Conservation (phyloP, 2,797 vertebrate species). For the Enteromius viviparus region DNA sequence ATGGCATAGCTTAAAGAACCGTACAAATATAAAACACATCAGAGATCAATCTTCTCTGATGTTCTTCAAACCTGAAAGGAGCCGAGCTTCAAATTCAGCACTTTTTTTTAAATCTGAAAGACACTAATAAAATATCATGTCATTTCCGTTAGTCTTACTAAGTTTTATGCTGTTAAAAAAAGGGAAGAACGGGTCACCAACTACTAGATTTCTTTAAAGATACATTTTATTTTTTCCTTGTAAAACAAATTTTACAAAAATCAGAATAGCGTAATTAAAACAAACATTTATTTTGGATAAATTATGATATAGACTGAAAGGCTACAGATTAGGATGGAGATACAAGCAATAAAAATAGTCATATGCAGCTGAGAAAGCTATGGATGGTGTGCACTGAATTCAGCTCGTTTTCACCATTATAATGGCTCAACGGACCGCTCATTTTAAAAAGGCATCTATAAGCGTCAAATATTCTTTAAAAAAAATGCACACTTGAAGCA, state of each 20-base stretch:
- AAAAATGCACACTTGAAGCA: constrained; percentile 58
- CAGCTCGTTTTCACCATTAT: constrained; percentile 32
- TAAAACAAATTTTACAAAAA: constrained; percentile 87
- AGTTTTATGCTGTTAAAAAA: background rate
- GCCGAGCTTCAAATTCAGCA: background rate
- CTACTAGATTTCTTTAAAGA: constrained; percentile 79
- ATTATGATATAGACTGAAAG: constrained; percentile 62
- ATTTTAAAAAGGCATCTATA: constrained; percentile 62
- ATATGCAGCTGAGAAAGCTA: constrained; percentile 55
- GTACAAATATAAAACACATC: background rate
- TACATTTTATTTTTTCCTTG: constrained; percentile 87
- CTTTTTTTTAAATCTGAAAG: constrained; percentile 1
- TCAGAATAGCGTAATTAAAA: constrained; percentile 82
- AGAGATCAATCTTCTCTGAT: background rate
- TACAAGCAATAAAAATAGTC: constrained; percentile 60
- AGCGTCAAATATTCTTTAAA: constrained; percentile 61
- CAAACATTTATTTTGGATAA: constrained; percentile 72
- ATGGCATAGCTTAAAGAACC: background rate
- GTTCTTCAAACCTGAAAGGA: background rate
- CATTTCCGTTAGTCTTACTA: background rate
- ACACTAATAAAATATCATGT: background rate
- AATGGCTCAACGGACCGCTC: constrained; percentile 43
- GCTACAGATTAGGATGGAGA: constrained; percentile 62
- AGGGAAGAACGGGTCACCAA: background rate
- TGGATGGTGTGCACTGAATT: constrained; percentile 44